phyloP scores from a whole-genome alignment of 2,113 vertebrate species.

The Ptyas mucosa region DNA sequence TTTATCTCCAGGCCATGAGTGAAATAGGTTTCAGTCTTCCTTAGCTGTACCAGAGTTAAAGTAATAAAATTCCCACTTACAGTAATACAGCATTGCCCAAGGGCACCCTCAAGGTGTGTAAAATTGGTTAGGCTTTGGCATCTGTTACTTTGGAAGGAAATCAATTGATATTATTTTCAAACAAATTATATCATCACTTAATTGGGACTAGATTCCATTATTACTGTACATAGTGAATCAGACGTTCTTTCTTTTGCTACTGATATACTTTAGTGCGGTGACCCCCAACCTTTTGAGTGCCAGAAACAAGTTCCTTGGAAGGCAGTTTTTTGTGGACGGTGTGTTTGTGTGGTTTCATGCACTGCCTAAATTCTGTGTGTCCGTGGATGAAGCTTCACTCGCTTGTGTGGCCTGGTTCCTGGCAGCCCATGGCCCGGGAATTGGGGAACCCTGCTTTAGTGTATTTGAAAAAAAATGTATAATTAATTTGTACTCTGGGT shows the following conservation, averaged over 20 bases:
- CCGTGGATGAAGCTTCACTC: not conserved
- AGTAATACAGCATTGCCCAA: not conserved
- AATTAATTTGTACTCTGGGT: not conserved
- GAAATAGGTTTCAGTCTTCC: not conserved
- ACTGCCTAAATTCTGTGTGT: not conserved
- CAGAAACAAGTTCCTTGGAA: not conserved
- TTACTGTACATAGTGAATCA: not conserved
- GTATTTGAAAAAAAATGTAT: not conserved
- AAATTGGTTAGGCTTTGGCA: not conserved
- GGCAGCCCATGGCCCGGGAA: not conserved
- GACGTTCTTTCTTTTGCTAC: not conserved
- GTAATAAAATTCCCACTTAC: not conserved
- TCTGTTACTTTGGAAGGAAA: not conserved
- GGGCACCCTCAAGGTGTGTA: not conserved
- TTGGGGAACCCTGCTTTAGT: not conserved
- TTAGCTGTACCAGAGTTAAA: not conserved
- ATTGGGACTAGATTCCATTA: not conserved
- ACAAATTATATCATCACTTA: not conserved
- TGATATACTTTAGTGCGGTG: not conserved
- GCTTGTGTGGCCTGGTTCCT: not conserved
- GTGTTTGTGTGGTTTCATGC: too few relatives aligned
- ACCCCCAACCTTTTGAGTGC: not conserved
- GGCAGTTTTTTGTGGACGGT: not conserved
- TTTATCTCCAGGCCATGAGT: not conserved
- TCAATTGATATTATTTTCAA: not conserved